Evolutionary conservation across 2,888 invertebrate species (phyloP).

Genomic region (Dendrolimus pini): DNA sequence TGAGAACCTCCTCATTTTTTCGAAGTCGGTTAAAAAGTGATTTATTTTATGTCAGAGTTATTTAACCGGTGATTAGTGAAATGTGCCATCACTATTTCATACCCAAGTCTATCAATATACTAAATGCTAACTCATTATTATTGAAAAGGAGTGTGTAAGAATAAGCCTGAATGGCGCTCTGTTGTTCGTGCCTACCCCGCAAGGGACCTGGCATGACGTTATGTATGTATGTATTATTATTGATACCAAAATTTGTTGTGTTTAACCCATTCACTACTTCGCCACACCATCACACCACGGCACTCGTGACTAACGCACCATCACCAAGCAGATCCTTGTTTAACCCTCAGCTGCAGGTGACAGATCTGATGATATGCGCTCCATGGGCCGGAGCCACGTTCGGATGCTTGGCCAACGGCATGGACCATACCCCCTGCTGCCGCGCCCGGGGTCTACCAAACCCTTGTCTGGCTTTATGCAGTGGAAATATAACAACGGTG

Average conservation of each 20-base stretch:
- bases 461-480: constrained; percentile 85
- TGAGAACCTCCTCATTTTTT: no score
- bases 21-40: no score
- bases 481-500: constrained; percentile 85
- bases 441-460: constrained; percentile 84
- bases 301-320: constrained; percentile 63
- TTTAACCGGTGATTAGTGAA: no score
- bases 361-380: constrained; percentile 92
- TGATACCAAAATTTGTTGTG: constrained; percentile 1
- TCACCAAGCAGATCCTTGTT: constrained; percentile 37
- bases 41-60: no score
- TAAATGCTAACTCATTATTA: no score
- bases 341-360: constrained; percentile 78
- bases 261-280: background rate
- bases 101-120: no score
- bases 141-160: no score
- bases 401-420: constrained; percentile 85
- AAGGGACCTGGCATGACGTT: no score
- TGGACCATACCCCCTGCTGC: constrained; percentile 90
- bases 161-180: no score
- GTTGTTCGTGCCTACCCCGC: no score
- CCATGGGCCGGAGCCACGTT: constrained; percentile 91
- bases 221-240: no score
- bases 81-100: no score
- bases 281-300: constrained; percentile 11